Evolutionary conservation across 2,113 vertebrate species (phyloP), one percentile per base, ranked within the genome.

Genomic region (Dasyurus viverrinus): DNA sequence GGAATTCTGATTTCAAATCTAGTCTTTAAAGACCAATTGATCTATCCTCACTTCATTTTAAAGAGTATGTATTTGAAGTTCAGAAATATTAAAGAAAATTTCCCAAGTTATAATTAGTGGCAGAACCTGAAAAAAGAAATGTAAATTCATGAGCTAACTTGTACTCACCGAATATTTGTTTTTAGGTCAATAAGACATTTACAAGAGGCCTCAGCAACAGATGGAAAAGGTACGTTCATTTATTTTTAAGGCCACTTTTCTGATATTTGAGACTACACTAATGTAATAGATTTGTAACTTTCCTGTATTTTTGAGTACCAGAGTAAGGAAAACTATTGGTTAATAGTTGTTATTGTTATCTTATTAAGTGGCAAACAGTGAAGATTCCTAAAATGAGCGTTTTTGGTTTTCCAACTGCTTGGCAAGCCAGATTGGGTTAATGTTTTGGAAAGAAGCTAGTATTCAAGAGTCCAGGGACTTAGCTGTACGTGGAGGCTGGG

Each of bases 161-260:
- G 50, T 94, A 27, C 90, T 96, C 53, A 94, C 36, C 30, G 22
- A 26, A 54, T 96, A 89, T 96, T 95, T 96, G 8, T 96, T 96
- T 98, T 76, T 96, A 99, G 99, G 99, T 99, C 99, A 68, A 99
- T 99, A 97, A 98, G 99, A 96, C 99, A 99, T 96, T 98, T 99
- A 96, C 99, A 99, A 96, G 99, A 99, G 97, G 99, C 99, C 0
- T 99, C 99, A 90, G 99, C 99, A 50, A 99, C 99, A 95, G 99
- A 99, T 96, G 99, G 99, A 50, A 99, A 99, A 99, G 99, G 99
- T 98, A 98, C 98, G 98, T 98, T 50, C 30, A 24, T 89, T 94
- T 6, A 90, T 2, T 5, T 54, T 89, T 8, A 54, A 46, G 52
- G 54, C 57, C 68, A 76, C 30, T 16, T 92, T 53, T 89, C 3